These are phyloP conservation scores for Dioctria rufipes DNA, from an alignment of 2,888 invertebrate species.

Conservation along the genomic window DNA sequence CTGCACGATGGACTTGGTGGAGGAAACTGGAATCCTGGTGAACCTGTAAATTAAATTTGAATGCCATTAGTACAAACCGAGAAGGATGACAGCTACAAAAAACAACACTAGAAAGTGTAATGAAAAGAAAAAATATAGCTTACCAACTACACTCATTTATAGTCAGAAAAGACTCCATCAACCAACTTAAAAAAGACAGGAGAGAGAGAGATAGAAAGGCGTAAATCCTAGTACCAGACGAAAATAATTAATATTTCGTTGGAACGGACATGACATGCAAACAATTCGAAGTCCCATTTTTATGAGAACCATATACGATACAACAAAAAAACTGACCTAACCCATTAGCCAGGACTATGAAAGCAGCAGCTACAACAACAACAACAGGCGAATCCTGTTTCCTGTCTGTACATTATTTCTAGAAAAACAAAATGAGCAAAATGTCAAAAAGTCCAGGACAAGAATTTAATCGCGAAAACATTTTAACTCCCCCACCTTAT, in stretches of 20 bases:
- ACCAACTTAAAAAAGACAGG: constrained; percentile 37
- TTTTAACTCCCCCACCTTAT: constrained; percentile 21
- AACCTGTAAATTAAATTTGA: constrained; percentile 64
- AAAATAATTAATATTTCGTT: constrained; percentile 52
- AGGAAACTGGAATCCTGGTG: constrained; percentile 70
- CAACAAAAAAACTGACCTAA: constrained; percentile 53
- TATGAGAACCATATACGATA: constrained; percentile 14
- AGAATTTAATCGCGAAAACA: constrained; percentile 34
- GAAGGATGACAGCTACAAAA: constrained; percentile 9
- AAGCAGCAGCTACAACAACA: neutral
- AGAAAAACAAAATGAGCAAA: neutral
- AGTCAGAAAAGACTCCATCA: neutral
- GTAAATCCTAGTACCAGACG: constrained; percentile 54
- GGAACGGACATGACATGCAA: constrained; percentile 29
- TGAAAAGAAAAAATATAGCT: too few species aligned
- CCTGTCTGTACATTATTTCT: neutral
- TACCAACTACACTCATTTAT: neutral
- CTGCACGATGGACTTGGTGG: constrained; percentile 71
- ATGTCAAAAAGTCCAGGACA: neutral
- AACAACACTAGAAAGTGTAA: neutral
- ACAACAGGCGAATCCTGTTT: neutral
- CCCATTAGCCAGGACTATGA: constrained; percentile 43
- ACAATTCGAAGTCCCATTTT: constrained; percentile 4
- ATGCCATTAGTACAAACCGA: constrained; percentile 24
- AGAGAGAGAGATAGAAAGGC: neutral